Conservation (phyloP, 2,113 vertebrate species). For the Empidonax alnorum region DNA sequence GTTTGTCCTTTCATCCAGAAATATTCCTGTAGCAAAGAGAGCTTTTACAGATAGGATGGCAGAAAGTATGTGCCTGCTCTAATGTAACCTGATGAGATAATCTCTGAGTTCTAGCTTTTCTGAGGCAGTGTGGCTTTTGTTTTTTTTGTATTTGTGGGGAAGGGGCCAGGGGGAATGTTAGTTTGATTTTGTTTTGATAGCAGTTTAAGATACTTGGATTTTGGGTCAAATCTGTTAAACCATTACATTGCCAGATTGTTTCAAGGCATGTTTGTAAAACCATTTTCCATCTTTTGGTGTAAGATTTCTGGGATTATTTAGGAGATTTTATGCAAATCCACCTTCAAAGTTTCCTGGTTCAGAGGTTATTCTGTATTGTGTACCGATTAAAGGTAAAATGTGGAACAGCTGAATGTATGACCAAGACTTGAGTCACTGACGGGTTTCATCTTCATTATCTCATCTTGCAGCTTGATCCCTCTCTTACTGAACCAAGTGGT, state of each 20-base stretch:
- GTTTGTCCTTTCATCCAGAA: background rate
- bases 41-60: background rate
- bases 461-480: background rate
- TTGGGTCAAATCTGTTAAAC: background rate
- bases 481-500: background rate
- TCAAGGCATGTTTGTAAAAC: background rate
- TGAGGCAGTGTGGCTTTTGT: background rate
- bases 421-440: slow-evolving; percentile 10
- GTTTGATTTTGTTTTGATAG: background rate
- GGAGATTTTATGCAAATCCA: background rate
- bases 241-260: background rate
- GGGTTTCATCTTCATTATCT: slow-evolving; percentile 4
- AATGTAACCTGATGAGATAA: background rate
- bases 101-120: background rate
- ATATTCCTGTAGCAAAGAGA: background rate
- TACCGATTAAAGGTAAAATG: background rate
- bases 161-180: background rate
- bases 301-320: background rate
- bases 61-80: background rate
- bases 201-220: background rate
- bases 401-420: background rate
- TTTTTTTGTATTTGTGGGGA: background rate
- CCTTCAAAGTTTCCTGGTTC: slow-evolving; percentile 2
- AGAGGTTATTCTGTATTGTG: background rate
- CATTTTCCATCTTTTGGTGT: background rate